Conservation (phyloP, 2,888 invertebrate genomes). For the Clanis bilineata region DNA sequence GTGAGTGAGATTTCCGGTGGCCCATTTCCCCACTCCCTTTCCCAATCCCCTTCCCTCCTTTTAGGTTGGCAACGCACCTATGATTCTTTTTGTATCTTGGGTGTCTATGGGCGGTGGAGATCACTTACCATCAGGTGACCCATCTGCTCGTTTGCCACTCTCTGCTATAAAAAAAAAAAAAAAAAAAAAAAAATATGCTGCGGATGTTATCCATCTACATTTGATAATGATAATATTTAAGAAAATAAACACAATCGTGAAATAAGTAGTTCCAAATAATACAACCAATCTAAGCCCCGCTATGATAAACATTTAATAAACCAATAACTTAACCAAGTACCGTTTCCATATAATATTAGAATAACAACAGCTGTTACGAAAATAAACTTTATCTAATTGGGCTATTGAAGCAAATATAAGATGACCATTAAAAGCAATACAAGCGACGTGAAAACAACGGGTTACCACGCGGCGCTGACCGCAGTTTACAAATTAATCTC, state of each 20-base stretch:
- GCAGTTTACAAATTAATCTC: conserved; percentile 12
- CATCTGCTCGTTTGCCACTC: too few relatives aligned
- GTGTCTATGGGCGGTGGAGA: too few relatives aligned
- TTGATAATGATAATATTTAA: too few relatives aligned
- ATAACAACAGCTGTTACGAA: not conserved
- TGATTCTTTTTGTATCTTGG: too few relatives aligned
- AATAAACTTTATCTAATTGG: conserved; percentile 13
- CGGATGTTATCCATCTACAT: too few relatives aligned
- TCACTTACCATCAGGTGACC: too few relatives aligned
- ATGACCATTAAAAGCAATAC: conserved; percentile 8
- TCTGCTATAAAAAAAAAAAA: too few relatives aligned
- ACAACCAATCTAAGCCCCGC: not conserved
- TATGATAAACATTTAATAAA: not conserved
- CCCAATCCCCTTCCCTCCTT: too few relatives aligned
- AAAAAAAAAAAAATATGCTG: too few relatives aligned
- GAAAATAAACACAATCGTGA: not conserved
- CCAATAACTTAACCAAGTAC: not conserved
- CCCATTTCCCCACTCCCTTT: too few relatives aligned
- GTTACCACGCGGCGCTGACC: conserved; percentile 7
- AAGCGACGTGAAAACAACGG: not conserved
- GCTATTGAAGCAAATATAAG: conserved; percentile 11
- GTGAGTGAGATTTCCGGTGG: too few relatives aligned
- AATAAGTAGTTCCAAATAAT: not conserved
- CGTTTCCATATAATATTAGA: not conserved
- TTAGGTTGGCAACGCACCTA: too few relatives aligned